Evolutionary conservation across 2,888 invertebrate genomes (phyloP), one percentile per base, ranked within the genome.

Genomic region (Cephus rjabovi): DNA sequence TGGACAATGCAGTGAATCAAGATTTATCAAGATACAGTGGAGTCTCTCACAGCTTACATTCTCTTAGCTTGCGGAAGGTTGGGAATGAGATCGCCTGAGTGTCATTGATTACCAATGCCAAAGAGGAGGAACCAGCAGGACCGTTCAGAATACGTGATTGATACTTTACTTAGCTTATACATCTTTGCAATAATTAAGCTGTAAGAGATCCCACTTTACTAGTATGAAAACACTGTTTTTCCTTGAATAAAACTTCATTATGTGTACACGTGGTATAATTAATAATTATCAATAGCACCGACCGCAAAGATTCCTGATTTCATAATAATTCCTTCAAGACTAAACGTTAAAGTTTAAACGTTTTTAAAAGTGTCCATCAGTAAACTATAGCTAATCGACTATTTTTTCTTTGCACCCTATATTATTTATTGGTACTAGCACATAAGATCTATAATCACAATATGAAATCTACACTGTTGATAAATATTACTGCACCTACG

Each of bases 401-500:
- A 56, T 56, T 56, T 23, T 56, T 56, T 6, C 23, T 23, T 56
- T 56, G 23, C 56, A 9, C 23, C 4, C 56, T 23, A 23, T 56
- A 56, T 56, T 6, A 56, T 23, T 23, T 56, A 56, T 23, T 1
- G 2, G 56, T 56, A 23, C 9, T 56, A 56, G 56, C 23, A 23
- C 40, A 40, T 40, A 40, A 12, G 1, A 4, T 40, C 56, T 23
- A 23, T 56, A 6, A 23, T 56, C 56, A 56, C 56, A 56, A 56
- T 56, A 56, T 56, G 56, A 56, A 56, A 56, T 34, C 33, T 76
- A 76, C 37, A 33, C 23, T 75, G 77, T 76, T 56, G 23, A 56
- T 56, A 56, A 23, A 23, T 23, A 56, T 9, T 56, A 15, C 40
- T 71, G 15, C 70, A 73, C 12, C 93, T 92, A 97, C 89, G 96